Evolutionary conservation across 2,888 invertebrate species (phyloP), one percentile per base, ranked within the genome.

Genomic region (Anarsia innoxiella): DNA sequence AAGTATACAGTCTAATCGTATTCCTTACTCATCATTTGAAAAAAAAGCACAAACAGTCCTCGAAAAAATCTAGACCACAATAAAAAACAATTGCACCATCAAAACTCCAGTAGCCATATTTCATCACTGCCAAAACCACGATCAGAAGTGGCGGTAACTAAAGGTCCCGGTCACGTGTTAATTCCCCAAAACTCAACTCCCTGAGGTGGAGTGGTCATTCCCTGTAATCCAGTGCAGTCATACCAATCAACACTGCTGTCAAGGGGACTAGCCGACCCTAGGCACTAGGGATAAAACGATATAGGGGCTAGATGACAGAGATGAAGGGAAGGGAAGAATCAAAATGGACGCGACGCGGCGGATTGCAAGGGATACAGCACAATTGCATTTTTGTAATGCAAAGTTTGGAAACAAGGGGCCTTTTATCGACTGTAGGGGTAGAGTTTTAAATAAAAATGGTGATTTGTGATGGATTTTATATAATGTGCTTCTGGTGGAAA

Each of bases 181-280:
- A 80, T 80, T 57, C 68, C 59, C 49, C 52, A 59, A n/a, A n/a
- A n/a, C n/a, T n/a, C n/a, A n/a, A 69, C 68, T 73, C 78, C 73
- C 74, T 45, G n/a, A 51, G 53, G 66, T 56, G 58, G 59, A 76
- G 76, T 78, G 80, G 80, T 75, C 77, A 79, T 71, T 68, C 69
- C 70, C 67, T 46, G 58, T 82, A 80, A 83, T 82, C 78, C 77
- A 74, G 60, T 73, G 59, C 57, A 71, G 74, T 67, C 59, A 62
- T 66, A 55, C 75, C 82, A 83, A 82, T 83, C 83, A 82, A 77
- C 83, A 77, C 77, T 62, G 59, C 66, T 58, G 41, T 33, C 31
- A 19, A n/a, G 15, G 48, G 50, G 49, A 47, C 42, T 41, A n/a
- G n/a, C 19, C 19, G 4, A 5, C 19, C 19, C 4, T 19, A n/a